phyloP scores from a whole-genome alignment of 2,888 invertebrate species.

The Drosophila rubida region DNA sequence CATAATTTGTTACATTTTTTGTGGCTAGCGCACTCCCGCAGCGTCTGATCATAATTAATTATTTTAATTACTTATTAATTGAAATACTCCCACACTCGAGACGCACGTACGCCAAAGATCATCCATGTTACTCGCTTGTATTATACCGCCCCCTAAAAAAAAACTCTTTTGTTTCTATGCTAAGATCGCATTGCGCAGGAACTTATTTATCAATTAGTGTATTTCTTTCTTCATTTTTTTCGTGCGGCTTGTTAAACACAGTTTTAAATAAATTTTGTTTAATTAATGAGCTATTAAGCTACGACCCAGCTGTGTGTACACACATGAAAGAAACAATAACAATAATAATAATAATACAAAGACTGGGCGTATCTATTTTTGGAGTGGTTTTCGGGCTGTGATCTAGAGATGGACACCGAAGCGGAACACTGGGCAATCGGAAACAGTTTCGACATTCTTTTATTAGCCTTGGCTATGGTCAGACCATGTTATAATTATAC shows the following conservation, averaged over 20 bases:
- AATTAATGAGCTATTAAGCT: conserved; percentile 69
- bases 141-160: background rate
- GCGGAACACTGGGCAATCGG: conserved; percentile 46
- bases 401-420: conserved; percentile 56
- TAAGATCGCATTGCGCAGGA: conserved; percentile 33
- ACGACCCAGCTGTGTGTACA: conserved; percentile 23
- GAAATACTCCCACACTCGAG: conserved; percentile 34
- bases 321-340: background rate
- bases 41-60: conserved; percentile 61
- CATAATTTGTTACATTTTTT: conserved; percentile 66
- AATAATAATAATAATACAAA: conserved; percentile 25
- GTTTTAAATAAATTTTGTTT: conserved; percentile 48
- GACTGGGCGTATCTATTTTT: conserved; percentile 57
- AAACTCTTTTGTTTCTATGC: conserved; percentile 26
- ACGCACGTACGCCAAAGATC: conserved; percentile 1
- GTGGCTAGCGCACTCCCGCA: conserved; percentile 26
- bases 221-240: conserved; percentile 23
- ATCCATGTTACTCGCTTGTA: conserved; percentile 10
- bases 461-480: conserved; percentile 44
- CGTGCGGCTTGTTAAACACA: conserved; percentile 68
- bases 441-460: conserved; percentile 24
- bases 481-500: conserved; percentile 1
- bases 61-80: conserved; percentile 64
- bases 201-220: conserved; percentile 68
- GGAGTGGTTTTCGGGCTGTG: conserved; percentile 8